Conservation (phyloP, 2,113 vertebrate species). For the Alethe diademata region DNA sequence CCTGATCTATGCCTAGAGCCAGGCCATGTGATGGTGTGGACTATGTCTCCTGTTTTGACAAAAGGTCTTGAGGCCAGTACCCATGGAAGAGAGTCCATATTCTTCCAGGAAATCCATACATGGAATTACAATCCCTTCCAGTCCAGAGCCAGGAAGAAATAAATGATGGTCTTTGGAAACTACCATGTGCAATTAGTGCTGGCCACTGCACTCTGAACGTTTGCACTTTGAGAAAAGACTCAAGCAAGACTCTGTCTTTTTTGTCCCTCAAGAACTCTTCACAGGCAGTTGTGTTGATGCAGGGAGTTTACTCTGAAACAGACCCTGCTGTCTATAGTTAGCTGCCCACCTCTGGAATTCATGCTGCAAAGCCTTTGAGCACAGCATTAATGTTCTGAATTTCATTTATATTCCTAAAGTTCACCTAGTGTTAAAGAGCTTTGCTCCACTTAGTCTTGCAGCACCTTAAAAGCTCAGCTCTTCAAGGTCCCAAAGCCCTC, state of each 20-base stretch:
- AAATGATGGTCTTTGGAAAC: not conserved
- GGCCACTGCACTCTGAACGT: not conserved
- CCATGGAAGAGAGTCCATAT: not conserved
- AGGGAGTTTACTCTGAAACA: not conserved
- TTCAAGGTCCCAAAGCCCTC: not conserved
- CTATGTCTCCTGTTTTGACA: not conserved
- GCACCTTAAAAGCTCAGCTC: not conserved
- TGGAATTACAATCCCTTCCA: not conserved
- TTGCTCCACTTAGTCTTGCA: not conserved
- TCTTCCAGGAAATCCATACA: not conserved
- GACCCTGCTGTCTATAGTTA: not conserved
- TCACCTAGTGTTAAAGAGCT: not conserved
- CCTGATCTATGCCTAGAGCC: rapidly evolving
- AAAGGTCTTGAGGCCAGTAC: not conserved
- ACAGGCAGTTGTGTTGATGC: not conserved
- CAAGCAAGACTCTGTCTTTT: not conserved
- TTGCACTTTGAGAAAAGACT: not conserved
- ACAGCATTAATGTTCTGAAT: not conserved
- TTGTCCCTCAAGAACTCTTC: not conserved
- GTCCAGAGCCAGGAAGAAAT: not conserved
- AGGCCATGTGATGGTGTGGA: rapidly evolving
- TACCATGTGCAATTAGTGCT: not conserved
- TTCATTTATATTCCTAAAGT: not conserved
- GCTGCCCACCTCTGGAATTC: not conserved
- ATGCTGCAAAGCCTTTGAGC: not conserved